Evolutionary conservation across 1,140 invertebrate genomes (phyloP), one percentile per base, ranked within the genome.

Genomic region (Cydia pomonella): DNA sequence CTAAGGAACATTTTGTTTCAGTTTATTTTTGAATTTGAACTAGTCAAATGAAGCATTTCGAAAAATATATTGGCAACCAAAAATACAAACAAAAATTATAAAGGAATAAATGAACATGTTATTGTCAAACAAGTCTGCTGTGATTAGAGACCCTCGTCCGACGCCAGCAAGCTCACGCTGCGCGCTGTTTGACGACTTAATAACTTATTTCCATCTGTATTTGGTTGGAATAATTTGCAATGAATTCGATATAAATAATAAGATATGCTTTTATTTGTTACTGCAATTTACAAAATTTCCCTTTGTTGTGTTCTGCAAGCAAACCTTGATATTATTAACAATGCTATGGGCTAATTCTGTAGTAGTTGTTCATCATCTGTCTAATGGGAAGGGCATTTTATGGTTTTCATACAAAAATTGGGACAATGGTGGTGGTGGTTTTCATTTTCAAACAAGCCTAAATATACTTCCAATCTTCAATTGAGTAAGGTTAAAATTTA

Each of bases 101-200:
- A 18, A 59, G 23, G 21, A 9, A 69, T 38, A 69, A 69, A 69
- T 69, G 33, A 69, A 69, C n/a, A 69, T 69, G 64, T 69, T 69
- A 59, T 69, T 69, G 27, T 33, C 16, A 69, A 69, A 69, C 64
- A 69, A 21, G 33, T 69, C 6, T 4, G n/a, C 7, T 69, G n/a
- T 69, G 64, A 69, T 69, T 69, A 33, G 63, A 29, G 64, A 69
- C 64, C 64, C 64, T 59, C 53, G 27, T 33, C 64, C 29, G 18
- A 3, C 29, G 64, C 27, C 2, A 69, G 64, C 64, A 33, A 59
- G 53, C 53, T 69, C 64, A 69, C 29, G 64, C 64, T 69, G 64
- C 10, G 63, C 63, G 64, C 27, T 69, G 64, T 69, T 41, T 69
- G 64, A 69, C 64, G 64, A 69, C 64, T 69, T 69, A 69, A 69